Evolutionary conservation across 1,140 invertebrate genomes (phyloP).

Genomic region (Battus philenor): DNA sequence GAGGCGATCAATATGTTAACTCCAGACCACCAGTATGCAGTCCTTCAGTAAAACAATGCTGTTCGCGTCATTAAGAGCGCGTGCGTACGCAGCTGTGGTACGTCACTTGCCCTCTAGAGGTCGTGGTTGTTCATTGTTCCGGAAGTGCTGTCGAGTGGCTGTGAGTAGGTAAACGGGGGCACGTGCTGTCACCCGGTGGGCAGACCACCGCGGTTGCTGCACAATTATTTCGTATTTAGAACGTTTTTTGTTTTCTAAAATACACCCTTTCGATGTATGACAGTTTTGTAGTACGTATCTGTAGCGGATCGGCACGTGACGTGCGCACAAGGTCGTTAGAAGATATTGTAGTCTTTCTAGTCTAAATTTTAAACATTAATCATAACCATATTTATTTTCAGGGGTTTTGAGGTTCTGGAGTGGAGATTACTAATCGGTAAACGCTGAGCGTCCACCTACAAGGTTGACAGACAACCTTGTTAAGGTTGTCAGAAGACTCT

Average conservation of each 20-base stretch:
- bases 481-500: no score
- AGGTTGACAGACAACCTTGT: no score
- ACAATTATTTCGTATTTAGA: conserved; percentile 1
- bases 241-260: background rate
- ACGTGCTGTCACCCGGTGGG: conserved; percentile 55
- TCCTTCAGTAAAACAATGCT: conserved; percentile 40
- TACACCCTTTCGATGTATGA: no score
- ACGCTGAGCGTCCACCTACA: no score
- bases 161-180: conserved; percentile 50
- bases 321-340: no score
- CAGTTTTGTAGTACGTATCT: no score
- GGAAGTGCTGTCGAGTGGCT: conserved; percentile 34
- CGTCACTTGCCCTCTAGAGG: conserved; percentile 22
- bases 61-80: conserved; percentile 49
- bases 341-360: background rate
- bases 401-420: no score
- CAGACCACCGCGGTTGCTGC: conserved; percentile 38
- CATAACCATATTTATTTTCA: background rate
- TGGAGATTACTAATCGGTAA: no score
- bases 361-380: background rate
- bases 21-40: conserved; percentile 51
- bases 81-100: conserved; percentile 51
- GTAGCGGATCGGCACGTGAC: no score
- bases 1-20: conserved; percentile 56
- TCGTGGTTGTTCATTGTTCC: conserved; percentile 45